These are phyloP conservation scores for Sylvia borin DNA, from an alignment of 2,797 vertebrate species.

Conservation along the genomic window DNA sequence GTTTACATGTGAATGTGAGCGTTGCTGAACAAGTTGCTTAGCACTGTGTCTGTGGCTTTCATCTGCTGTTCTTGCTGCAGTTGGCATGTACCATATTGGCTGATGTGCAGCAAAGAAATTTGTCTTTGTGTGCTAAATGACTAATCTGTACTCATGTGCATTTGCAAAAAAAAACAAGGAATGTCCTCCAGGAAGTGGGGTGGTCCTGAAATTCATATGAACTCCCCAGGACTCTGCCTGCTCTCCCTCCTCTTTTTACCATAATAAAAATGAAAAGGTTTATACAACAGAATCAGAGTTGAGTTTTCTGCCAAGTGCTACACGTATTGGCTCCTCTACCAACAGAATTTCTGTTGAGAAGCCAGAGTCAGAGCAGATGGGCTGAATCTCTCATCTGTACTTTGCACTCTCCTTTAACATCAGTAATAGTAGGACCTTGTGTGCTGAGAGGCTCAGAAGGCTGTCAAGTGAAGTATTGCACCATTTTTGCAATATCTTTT, in stretches of 20 bases:
- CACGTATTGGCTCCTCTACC: not conserved
- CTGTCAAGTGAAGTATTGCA: not conserved
- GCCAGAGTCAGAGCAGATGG: not conserved
- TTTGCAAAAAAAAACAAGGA: not conserved
- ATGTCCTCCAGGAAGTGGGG: not conserved
- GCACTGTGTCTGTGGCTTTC: conserved; percentile 49
- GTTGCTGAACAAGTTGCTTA: conserved; percentile 34
- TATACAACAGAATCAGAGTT: not conserved
- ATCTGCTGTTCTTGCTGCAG: conserved; percentile 29
- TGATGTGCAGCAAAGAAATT: conserved; percentile 25
- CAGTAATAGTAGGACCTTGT: not conserved
- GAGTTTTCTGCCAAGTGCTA: conserved; percentile 29
- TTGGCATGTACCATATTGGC: conserved; percentile 33
- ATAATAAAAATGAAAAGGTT: conserved; percentile 47
- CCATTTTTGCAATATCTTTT: not conserved
- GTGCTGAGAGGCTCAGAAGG: not conserved
- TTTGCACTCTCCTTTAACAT: not conserved
- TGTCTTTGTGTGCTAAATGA: not conserved
- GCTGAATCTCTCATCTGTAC: not conserved
- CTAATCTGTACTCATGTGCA: not conserved
- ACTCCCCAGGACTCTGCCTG: not conserved
- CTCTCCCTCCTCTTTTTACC: conserved; percentile 18
- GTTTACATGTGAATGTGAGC: conserved; percentile 12
- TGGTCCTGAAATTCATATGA: not conserved
- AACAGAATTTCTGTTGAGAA: not conserved